Evolutionary conservation across 2,113 vertebrate species (phyloP).

Genomic region (Paracanthobrama guichenoti): DNA sequence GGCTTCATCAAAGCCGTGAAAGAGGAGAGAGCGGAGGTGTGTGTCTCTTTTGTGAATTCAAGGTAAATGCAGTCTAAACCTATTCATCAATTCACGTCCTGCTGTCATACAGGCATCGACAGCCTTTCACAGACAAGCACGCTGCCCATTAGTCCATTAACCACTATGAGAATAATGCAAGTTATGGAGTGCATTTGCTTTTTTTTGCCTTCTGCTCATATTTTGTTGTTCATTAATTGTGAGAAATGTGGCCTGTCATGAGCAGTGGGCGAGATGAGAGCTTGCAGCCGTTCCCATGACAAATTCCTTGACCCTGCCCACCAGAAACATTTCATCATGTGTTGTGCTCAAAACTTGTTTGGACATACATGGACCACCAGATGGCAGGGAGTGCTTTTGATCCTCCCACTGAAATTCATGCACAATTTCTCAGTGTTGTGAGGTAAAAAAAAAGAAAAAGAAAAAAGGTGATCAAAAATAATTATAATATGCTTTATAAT

Average conservation of each 20-base stretch:
- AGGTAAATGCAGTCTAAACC: slow-evolving; percentile 29
- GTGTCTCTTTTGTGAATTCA: slow-evolving; percentile 35
- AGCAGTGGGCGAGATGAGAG: slow-evolving; percentile 41
- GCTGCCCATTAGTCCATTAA: slow-evolving; percentile 20
- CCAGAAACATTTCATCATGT: slow-evolving; percentile 35
- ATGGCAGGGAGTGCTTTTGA: slow-evolving; percentile 27
- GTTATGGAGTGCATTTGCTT: slow-evolving; percentile 49
- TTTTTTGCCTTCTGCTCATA: neutral
- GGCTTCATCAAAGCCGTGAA: slow-evolving; percentile 39
- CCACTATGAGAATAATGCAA: neutral
- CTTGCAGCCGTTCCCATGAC: slow-evolving; percentile 26
- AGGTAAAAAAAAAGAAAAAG: too few relatives aligned
- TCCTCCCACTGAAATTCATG: neutral
- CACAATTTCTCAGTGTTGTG: neutral
- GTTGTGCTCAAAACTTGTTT: slow-evolving; percentile 30
- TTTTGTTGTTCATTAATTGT: slow-evolving; percentile 30
- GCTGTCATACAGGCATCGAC: neutral
- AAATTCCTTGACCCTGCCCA: slow-evolving; percentile 39
- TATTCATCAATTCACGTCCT: slow-evolving; percentile 23
- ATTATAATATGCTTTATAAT: too few relatives aligned
- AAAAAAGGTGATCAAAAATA: neutral
- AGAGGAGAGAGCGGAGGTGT: slow-evolving; percentile 45
- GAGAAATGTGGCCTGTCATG: slow-evolving; percentile 27
- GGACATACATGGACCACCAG: slow-evolving; percentile 26
- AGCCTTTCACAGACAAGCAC: slow-evolving; percentile 7